A percentile compares a stretch with the other conserved stretches of the same genome.
These are phyloP conservation scores for Potamilus streckersoni DNA, from an alignment of 1,140 invertebrate genomes.

Conservation along the genomic window DNA sequence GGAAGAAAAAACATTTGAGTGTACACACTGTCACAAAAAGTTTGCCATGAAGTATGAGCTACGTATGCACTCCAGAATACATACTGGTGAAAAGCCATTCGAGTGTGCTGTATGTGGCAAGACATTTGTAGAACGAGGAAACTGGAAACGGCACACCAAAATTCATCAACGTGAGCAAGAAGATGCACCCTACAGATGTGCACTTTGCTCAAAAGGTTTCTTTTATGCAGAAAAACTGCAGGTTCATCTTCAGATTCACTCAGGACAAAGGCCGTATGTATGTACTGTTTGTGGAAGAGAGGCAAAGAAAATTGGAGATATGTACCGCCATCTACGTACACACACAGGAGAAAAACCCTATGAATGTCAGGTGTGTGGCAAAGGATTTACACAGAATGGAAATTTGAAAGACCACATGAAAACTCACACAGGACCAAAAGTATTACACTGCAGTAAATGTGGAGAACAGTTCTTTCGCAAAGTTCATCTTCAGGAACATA, in stretches of 20 bases:
- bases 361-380: constrained; percentile 43
- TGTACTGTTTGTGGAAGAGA: constrained; percentile 31
- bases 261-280: constrained; percentile 27
- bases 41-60: constrained; percentile 31
- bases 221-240: constrained; percentile 59
- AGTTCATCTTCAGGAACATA: constrained; percentile 66
- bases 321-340: constrained; percentile 39
- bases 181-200: constrained; percentile 25
- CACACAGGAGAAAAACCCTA: constrained; percentile 49
- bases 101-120: constrained; percentile 88
- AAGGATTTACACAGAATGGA: constrained; percentile 29
- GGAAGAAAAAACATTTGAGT: constrained; percentile 23
- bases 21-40: constrained; percentile 22
- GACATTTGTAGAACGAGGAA: constrained; percentile 74
- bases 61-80: constrained; percentile 60
- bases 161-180: constrained; percentile 27
- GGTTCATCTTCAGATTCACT: constrained; percentile 33
- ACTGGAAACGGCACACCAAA: constrained; percentile 35
- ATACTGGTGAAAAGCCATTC: constrained; percentile 88
- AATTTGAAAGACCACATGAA: constrained; percentile 35
- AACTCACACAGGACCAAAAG: constrained; percentile 37
- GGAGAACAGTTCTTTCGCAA: constrained; percentile 60
- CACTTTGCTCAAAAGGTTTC: constrained; percentile 27
- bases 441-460: constrained; percentile 36
- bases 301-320: constrained; percentile 32